phyloP scores from a whole-genome alignment of 1,140 invertebrate genomes.

The Scaptomyza pallida region DNA sequence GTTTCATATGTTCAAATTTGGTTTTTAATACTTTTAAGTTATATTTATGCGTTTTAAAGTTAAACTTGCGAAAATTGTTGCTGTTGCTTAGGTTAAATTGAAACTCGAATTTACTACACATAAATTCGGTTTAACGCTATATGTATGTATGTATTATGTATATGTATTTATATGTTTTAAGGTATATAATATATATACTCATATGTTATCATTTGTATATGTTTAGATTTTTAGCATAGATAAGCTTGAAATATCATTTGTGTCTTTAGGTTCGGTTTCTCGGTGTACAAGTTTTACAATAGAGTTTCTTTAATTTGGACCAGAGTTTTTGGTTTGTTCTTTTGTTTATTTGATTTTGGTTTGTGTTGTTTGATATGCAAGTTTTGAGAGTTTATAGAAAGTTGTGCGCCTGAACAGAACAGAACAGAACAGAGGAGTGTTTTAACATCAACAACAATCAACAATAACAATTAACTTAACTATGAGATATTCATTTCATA shows the following conservation, averaged over 20 bases:
- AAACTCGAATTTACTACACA: constrained; percentile 76
- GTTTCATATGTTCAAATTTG: constrained; percentile 61
- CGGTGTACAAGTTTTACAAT: constrained; percentile 73
- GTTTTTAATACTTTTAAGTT: constrained; percentile 59
- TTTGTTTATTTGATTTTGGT: constrained; percentile 6
- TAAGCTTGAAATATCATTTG: constrained; percentile 1
- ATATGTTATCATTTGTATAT: constrained; percentile 23
- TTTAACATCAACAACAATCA: constrained; percentile 50
- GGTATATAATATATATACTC: constrained; percentile 16
- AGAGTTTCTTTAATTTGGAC: constrained; percentile 51
- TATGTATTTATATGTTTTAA: constrained; percentile 16
- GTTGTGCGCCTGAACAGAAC: constrained; percentile 12
- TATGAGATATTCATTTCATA: constrained; percentile 44
- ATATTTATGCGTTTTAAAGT: constrained; percentile 49
- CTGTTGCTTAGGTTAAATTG: constrained; percentile 72
- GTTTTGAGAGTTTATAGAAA: background rate
- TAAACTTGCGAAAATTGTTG: constrained; percentile 75
- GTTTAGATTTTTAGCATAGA: constrained; percentile 36
- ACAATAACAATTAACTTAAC: constrained; percentile 56
- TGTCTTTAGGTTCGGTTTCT: constrained; percentile 41
- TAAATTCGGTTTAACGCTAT: constrained; percentile 79
- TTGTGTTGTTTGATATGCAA: constrained; percentile 67
- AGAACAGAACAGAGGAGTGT: constrained; percentile 10
- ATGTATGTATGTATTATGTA: constrained; percentile 50
- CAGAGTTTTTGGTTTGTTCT: constrained; percentile 6